Evolutionary conservation across 2,797 vertebrate species (phyloP), one percentile per base, ranked within the genome.

Genomic region (Xerus rutilus): DNA sequence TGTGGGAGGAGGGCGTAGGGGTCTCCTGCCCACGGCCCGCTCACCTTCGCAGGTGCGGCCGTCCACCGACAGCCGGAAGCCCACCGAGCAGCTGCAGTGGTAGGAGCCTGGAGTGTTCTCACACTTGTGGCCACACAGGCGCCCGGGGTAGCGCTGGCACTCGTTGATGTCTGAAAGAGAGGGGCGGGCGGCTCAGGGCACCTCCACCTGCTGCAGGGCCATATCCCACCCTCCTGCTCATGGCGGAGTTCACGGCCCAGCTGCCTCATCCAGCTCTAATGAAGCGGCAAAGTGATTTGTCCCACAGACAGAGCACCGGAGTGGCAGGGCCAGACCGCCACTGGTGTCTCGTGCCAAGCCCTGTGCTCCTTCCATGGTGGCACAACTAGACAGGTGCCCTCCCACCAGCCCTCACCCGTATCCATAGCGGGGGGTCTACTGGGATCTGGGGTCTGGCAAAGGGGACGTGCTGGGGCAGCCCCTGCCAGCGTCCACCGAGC

Each of bases 71-170:
- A 99, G 98, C 89, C 99, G 99, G 99, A 99, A 99, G 96, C 99
- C 99, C 54, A 98, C 98, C 30, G 99, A 99, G 96, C 99, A 99
- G 96, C 99, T 99, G 96, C 99, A 99, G 92, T 98, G 98, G 97
- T 99, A 99, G 86, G 99, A 99, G 18, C 99, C 99, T 4, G 98
- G 98, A 0, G 98, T 99, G 97, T 99, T 99, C 82, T 99, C 99
- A 92, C 99, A 99, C 98, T 99, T 99, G 97, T 99, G 99, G 83
- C 99, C 99, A 77, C 99, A 99, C 30, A 99, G 98, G 21, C 99
- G 99, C 30, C 99, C 99, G 0, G 99, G 99, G 93, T 99, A 99
- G 92, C 99, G 99, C 76, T 99, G 99, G 98, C 99, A 99, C 96
- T 99, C 99, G 3, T 99, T 99, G 81, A 99, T 96, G 98, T 99